Evolutionary conservation across 1,140 invertebrate species (phyloP), one percentile per base, ranked within the genome.

Genomic region (Holotrichia oblita): DNA sequence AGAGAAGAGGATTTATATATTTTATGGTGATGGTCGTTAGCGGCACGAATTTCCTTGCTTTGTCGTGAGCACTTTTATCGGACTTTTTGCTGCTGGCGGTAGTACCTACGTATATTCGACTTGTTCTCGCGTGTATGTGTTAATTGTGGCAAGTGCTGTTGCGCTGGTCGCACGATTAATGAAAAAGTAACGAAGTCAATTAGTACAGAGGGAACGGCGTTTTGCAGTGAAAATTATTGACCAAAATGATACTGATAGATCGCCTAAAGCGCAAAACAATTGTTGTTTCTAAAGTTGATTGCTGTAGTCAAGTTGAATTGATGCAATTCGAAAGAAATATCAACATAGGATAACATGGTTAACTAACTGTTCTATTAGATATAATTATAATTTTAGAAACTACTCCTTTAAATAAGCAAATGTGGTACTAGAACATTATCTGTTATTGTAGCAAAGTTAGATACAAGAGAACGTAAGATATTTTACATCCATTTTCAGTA

Each of bases 171-270:
- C 17, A 27, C 17, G 61, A 64, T 64, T 64, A 22, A 64, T 27
- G 61, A 64, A 64, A 64, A 64, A 64, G 61, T 64, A 64, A 64
- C 61, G 61, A 64, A 64, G 61, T 64, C 61, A 64, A 64, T 64
- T 64, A 64, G 44, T 48, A 14, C 44, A 20, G 14, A 20, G 61
- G 20, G 20, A 27, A 64, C 61, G 24, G 61, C 61, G 61, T n/a
- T n/a, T n/a, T n/a, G n/a, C n/a, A n/a, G n/a, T n/a, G n/a, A n/a
- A 64, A 64, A 64, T 64, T 64, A 64, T 20, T 64, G 61, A 64
- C 61, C 61, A 17, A 64, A 64, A 20, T 27, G 61, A 24, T 17
- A n/a, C n/a, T n/a, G n/a, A n/a, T n/a, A n/a, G n/a, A n/a, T n/a
- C n/a, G n/a, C n/a, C n/a, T n/a, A n/a, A n/a, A n/a, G n/a, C n/a